Base-by-base conservation (phyloP, 1,140 invertebrate species). In the Drosophila quadrilineata region DNA sequence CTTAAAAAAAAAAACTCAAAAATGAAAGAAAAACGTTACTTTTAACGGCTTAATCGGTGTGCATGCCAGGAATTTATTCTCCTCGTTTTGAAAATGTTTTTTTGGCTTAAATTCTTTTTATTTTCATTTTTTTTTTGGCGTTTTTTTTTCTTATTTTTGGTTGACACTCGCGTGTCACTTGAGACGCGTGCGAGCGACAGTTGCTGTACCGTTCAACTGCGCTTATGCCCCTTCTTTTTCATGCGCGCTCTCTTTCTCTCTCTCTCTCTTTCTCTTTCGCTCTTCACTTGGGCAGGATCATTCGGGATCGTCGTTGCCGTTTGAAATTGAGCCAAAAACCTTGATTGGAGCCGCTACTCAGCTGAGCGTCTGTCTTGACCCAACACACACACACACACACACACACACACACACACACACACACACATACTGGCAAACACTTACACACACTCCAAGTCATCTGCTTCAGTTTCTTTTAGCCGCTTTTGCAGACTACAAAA, bases 141-240 rank as follows among this genome's bases (percentile, higher is more conserved):
- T 22, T 57, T 5, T 40, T 29, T 16, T 29, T 52, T 24, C 14
- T 14, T 31, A 57, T 50, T 64, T 69, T 67, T 38, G 46, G 52
- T 24, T 49, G 74, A 59, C 69, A 82, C 77, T 84, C 79, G 75
- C 79, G 79, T 79, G 79, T 85, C 79, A 85, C 80, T 79, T 85
- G 79, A 85, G 79, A 85, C 80, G 79, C 79, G 79, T 85, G 79
- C 79, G 79, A 85, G 71, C 80, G 80, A 86, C 79, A 85, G 79
- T 85, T 84, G 79, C 16, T 29, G 16, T 3, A n/a, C n/a, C n/a
- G n/a, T n/a, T n/a, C n/a, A n/a, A n/a, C n/a, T n/a, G n/a, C n/a
- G n/a, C n/a, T n/a, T n/a, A n/a, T n/a, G n/a, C n/a, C 36, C 1
- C 8, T 24, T n/a, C 12, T 35, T 17, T 5, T 21, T 16, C 3